Percentiles rank a stretch among this genome's conserved stretches.
Evolutionary conservation across 2,113 vertebrate species (phyloP).

Genomic region (Brevimyrus niger): DNA sequence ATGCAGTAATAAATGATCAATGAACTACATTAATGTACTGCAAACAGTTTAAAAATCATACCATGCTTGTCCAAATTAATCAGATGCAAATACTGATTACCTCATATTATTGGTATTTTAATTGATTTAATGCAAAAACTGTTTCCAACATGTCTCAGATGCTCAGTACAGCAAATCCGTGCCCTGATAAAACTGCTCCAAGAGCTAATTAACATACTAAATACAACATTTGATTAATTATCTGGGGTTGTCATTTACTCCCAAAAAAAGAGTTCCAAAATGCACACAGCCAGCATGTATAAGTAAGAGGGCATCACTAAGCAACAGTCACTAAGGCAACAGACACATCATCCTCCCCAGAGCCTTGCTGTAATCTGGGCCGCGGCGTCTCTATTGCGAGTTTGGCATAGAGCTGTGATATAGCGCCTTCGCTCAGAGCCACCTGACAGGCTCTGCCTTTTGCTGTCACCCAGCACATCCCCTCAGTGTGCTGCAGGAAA

Average conservation of each 20-base stretch:
- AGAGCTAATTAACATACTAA: not conserved
- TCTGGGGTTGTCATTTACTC: not conserved
- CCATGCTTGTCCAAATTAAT: not conserved
- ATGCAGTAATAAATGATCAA: not conserved
- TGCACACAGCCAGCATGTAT: not conserved
- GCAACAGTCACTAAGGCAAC: not conserved
- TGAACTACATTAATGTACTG: not conserved
- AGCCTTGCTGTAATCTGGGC: not conserved
- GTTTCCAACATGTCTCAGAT: not conserved
- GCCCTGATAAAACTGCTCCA: not conserved
- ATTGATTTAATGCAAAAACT: not conserved
- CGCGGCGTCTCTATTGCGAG: constrained; percentile 4
- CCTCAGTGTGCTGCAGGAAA: not conserved
- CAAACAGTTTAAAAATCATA: not conserved
- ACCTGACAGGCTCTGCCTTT: not conserved
- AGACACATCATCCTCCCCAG: not conserved
- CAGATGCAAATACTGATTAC: not conserved
- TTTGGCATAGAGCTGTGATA: not conserved
- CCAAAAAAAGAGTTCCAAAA: not conserved
- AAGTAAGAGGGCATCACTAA: not conserved
- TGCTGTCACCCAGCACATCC: not conserved
- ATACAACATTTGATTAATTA: not conserved
- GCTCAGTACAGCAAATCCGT: not conserved
- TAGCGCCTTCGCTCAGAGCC: not conserved
- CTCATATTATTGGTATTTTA: not conserved